phyloP scores from a whole-genome alignment of 2,797 vertebrate genomes.

The Cyprinella venusta region DNA sequence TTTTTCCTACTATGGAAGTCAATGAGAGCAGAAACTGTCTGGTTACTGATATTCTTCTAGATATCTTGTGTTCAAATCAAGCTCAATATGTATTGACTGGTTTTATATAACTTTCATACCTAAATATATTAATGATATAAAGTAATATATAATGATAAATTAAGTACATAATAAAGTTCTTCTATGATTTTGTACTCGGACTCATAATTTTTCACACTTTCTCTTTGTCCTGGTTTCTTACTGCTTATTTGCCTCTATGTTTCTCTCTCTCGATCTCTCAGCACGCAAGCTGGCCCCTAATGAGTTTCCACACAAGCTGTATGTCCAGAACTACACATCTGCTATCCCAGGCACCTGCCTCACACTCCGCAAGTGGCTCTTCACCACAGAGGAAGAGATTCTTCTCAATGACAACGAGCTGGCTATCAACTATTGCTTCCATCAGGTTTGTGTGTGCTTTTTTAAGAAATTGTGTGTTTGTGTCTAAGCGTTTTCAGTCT shows the following conservation, averaged over 20 bases:
- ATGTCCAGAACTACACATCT: conserved; percentile 98
- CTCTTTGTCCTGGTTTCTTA: conserved; percentile 5
- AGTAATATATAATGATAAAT: background rate
- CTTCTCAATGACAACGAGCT: conserved; percentile 95
- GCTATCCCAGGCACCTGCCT: conserved; percentile 94
- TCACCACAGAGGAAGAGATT: conserved; percentile 92
- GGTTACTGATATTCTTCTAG: too few relatives aligned
- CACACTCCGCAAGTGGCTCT: conserved; percentile 94
- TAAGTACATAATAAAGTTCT: background rate
- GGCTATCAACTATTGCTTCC: conserved; percentile 92
- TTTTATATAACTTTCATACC: background rate
- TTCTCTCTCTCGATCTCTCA: conserved; percentile 63
- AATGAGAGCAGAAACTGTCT: too few relatives aligned
- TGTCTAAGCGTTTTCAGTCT: background rate
- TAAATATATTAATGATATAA: background rate
- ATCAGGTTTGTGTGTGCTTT: conserved; percentile 68
- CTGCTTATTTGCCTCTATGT: background rate
- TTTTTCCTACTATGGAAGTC: too few relatives aligned
- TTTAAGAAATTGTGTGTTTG: background rate
- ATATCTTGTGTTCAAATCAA: background rate
- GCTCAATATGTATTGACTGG: background rate
- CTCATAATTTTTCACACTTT: background rate
- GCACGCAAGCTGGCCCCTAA: conserved; percentile 95
- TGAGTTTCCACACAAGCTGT: conserved; percentile 97
- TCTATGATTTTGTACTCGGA: background rate